Base-by-base conservation (phyloP, 2,888 invertebrate species). In the Theristus sp. region DNA sequence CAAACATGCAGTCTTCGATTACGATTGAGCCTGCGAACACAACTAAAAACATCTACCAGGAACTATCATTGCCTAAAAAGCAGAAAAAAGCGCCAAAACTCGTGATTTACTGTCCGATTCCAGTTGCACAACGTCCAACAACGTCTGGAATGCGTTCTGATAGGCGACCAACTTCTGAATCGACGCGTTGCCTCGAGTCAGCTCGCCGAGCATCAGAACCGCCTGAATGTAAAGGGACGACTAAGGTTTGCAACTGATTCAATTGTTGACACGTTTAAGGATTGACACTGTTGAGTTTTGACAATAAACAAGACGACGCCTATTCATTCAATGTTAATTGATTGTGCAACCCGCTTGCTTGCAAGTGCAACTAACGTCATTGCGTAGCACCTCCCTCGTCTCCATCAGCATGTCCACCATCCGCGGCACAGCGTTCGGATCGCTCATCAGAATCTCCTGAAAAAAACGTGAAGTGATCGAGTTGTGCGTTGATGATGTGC, bases 91-190 rank as follows among this genome's bases (percentile, higher is more conserved):
- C 93, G 94, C 74, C 93, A 89, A n/a, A n/a, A n/a, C n/a, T n/a
- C n/a, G n/a, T n/a, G n/a, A n/a, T n/a, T n/a, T n/a, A 1, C 88
- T 85, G 68, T 84, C 86, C 13, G 67, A 52, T 76, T 96, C 96
- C 62, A 86, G 84, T 1, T 81, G 81, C 20, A 99, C 86, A 17
- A 98, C 90, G 74, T 90, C 89, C 67, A 96, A 86, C 30, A 99
- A 79, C 66, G 87, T 82, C 75, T 94, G 94, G 73, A 98, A 99
- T 0, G 93, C 93, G 77, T 94, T 96, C 75, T 99, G 96, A 75
- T 96, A 99, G 0, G 96, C 98, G 0, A 99, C 91, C 69, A 99
- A 94, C 78, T 96, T 98, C 75, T 96, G 94, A 69, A 96, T 90
- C 75, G 91, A 94, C 0, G 91, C 87, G 78, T 98, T 94, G 22